phyloP scores from a whole-genome alignment of 2,113 vertebrate species.

The Paraplagusia blochii region DNA sequence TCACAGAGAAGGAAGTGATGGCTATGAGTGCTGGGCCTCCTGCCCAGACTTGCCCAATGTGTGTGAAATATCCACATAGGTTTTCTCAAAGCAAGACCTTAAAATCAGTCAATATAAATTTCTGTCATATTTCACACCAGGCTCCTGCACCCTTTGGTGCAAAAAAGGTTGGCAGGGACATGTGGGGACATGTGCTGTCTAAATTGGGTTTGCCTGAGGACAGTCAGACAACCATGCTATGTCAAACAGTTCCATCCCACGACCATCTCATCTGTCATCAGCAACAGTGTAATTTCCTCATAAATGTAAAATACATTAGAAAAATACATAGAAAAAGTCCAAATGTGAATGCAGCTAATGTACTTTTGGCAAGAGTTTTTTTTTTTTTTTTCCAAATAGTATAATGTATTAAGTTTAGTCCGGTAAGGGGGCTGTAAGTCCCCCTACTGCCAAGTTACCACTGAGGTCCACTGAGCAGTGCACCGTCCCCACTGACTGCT shows the following conservation, averaged over 20 bases:
- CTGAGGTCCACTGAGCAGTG: too few relatives aligned
- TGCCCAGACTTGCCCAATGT: constrained; percentile 20
- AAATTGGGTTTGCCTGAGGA: background rate
- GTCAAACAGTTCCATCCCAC: background rate
- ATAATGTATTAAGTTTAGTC: constrained; percentile 36
- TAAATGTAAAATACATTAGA: too few relatives aligned
- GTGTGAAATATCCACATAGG: constrained; percentile 20
- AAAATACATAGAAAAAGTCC: too few relatives aligned
- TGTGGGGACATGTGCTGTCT: constrained; percentile 1
- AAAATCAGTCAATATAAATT: constrained; percentile 27
- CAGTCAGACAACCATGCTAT: background rate
- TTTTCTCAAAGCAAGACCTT: constrained; percentile 20
- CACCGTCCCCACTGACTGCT: too few relatives aligned
- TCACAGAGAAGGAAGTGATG: background rate
- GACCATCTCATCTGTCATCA: too few relatives aligned
- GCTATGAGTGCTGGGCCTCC: constrained; percentile 1
- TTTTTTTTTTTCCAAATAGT: too few relatives aligned
- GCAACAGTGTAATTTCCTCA: too few relatives aligned
- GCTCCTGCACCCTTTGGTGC: constrained; percentile 11
- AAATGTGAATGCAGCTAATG: background rate
- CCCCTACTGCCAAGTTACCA: too few relatives aligned
- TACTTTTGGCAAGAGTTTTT: background rate
- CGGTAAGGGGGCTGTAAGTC: too few relatives aligned
- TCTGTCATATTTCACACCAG: constrained; percentile 17
- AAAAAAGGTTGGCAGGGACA: constrained; percentile 7